These are phyloP conservation scores for Cotesia glomerata DNA, from an alignment of 1,140 invertebrate genomes.

Conservation along the genomic window DNA sequence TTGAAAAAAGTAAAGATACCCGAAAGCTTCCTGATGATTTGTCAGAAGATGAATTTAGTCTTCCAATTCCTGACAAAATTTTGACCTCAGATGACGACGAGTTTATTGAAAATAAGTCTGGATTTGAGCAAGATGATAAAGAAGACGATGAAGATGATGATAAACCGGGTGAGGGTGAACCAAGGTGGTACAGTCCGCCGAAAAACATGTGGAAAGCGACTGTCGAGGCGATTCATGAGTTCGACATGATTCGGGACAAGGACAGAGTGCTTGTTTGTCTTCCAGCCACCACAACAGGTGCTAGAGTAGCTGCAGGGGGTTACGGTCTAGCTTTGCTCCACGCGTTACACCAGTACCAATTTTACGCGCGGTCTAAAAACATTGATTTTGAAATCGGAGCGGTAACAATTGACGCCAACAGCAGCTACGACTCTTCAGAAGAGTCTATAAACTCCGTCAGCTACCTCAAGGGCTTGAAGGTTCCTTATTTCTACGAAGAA, in stretches of 20 bases:
- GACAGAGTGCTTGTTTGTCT: slow-evolving; percentile 85
- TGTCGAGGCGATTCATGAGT: slow-evolving; percentile 82
- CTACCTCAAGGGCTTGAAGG: slow-evolving; percentile 71
- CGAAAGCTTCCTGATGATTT: slow-evolving; percentile 46
- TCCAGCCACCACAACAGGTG: slow-evolving; percentile 56
- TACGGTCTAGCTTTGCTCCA: slow-evolving; percentile 85
- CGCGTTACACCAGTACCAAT: slow-evolving; percentile 83
- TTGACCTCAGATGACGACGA: slow-evolving; percentile 32
- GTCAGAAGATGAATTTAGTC: slow-evolving; percentile 56
- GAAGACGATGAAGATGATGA: slow-evolving; percentile 3
- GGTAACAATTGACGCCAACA: slow-evolving; percentile 74
- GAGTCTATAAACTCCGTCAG: slow-evolving; percentile 65
- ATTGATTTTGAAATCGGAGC: slow-evolving; percentile 79
- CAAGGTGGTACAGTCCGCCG: slow-evolving; percentile 77
- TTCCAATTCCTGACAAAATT: slow-evolving; percentile 33
- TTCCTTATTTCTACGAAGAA: slow-evolving; percentile 78
- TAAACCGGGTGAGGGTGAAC: slow-evolving; percentile 21
- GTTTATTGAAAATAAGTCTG: not conserved
- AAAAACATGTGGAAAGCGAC: slow-evolving; percentile 83
- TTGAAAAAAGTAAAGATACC: slow-evolving; percentile 24
- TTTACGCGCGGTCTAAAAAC: slow-evolving; percentile 75
- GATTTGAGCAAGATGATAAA: not conserved
- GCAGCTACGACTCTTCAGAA: slow-evolving; percentile 70
- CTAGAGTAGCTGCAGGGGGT: slow-evolving; percentile 67
- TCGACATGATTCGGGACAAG: slow-evolving; percentile 83